Base-by-base conservation (phyloP, 2,888 invertebrate genomes). In the Lathronympha strigana region DNA sequence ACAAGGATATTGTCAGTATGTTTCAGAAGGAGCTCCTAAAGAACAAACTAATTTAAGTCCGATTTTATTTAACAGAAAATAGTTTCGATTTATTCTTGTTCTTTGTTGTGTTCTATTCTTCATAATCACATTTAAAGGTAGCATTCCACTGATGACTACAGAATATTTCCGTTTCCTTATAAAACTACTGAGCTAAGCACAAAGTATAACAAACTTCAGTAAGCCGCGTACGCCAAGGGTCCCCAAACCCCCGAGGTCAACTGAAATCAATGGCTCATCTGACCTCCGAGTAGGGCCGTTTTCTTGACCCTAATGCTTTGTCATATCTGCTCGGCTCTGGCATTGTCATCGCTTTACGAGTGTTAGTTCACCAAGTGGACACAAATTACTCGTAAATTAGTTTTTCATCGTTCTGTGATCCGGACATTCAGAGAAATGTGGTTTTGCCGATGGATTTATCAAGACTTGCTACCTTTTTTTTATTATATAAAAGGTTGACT, bases 271-370 rank as follows among this genome's bases (percentile, higher is more conserved):
- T 58, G 63, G 51, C 43, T 63, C 54, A 55, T 51, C 33, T 40
- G 57, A 57, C 63, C 63, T 63, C 50, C n/a, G 33, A 58, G 21
- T 47, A 33, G 11, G 19, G 21, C 13, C 47, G n/a, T 47, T 33
- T 47, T 25, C 31, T 50, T 58, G 63, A 38, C 63, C 63, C 57
- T 58, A 57, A 58, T 63, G 57, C 63, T 51, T 63, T 63, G 63
- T 58, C 47, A 63, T 49, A 62, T 62, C 33, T 13, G 19, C 33
- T 19, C 17, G 33, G 45, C 11, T n/a, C n/a, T 45, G 21, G 4
- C 21, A 13, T 45, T 45, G 1, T 5, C 4, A 19, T 21, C 4
- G 21, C 45, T 45, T 19, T 1, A 6, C 17, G 8, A 40, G 15
- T 8, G 6, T 17, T 40, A 6, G 40, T 17, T 17, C 17, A 4